Percentiles rank a stretch among this genome's conserved stretches.
Conservation (phyloP, 92 coral and sea anemone genomes). For the Micromussa lordhowensis region DNA sequence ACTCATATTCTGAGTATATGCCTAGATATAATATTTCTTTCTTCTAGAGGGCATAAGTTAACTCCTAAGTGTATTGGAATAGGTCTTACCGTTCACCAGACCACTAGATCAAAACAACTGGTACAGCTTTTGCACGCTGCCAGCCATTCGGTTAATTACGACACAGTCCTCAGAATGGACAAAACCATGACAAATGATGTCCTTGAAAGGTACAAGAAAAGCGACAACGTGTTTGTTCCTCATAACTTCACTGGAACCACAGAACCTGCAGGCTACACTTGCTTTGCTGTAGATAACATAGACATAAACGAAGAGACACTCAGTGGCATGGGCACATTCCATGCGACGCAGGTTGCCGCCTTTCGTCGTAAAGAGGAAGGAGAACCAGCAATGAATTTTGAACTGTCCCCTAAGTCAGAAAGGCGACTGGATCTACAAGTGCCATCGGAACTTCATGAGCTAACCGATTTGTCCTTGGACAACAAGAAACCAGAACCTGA, state of each 20-base stretch:
- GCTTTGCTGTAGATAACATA: conserved; percentile 68
- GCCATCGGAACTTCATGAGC: conserved; percentile 72
- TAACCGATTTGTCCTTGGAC: conserved; percentile 18
- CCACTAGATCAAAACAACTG: conserved; percentile 76
- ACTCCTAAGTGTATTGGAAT: conserved; percentile 74
- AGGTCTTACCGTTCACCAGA: conserved; percentile 81
- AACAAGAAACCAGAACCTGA: conserved; percentile 63
- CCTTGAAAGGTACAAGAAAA: conserved; percentile 52
- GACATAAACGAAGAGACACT: conserved; percentile 73
- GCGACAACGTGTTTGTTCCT: conserved; percentile 69
- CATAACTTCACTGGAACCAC: conserved; percentile 42
- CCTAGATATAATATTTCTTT: conserved; percentile 67
- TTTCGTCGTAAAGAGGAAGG: conserved; percentile 42
- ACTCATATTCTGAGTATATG: conserved; percentile 64
- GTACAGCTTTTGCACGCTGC: conserved; percentile 70
- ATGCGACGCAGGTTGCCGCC: conserved; percentile 65
- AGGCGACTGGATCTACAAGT: conserved; percentile 65
- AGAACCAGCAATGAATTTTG: conserved; percentile 44
- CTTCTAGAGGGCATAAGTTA: conserved; percentile 56
- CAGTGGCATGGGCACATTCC: conserved; percentile 74
- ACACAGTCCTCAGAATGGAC: conserved; percentile 69
- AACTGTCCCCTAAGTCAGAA: conserved; percentile 48
- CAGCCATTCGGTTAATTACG: conserved; percentile 64
- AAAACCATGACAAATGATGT: conserved; percentile 69
- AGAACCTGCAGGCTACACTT: conserved; percentile 22